Conservation (phyloP, 2,113 vertebrate species). For the Octodon degus region DNA sequence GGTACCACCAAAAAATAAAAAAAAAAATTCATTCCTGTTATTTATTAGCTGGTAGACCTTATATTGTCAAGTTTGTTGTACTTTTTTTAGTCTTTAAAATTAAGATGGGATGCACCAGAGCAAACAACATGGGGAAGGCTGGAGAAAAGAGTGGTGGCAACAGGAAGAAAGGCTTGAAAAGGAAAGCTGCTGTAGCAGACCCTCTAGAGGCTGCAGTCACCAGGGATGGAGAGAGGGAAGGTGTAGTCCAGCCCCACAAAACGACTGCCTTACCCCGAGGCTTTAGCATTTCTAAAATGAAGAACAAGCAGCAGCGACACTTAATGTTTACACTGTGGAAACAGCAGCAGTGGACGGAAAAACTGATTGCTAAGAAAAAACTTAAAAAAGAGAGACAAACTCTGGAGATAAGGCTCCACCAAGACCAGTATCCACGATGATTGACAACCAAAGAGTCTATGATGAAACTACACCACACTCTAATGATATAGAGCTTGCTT, state of each 20-base stretch:
- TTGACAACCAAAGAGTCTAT: no score
- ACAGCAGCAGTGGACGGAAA: conserved; percentile 95
- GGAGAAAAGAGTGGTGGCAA: neutral
- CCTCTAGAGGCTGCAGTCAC: neutral
- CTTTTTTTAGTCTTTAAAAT: neutral
- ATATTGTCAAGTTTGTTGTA: neutral
- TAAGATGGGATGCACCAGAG: neutral
- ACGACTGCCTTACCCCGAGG: conserved; percentile 88
- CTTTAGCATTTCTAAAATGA: conserved; percentile 95
- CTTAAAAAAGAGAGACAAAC: conserved; percentile 94
- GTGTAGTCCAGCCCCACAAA: neutral
- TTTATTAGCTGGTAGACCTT: neutral
- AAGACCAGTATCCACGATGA: no score
- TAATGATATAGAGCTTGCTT: no score
- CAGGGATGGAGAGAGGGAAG: neutral
- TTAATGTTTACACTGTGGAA: conserved; percentile 95
- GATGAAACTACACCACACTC: no score
- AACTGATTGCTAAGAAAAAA: conserved; percentile 93
- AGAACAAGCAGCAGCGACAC: conserved; percentile 97
- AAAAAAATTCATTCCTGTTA: neutral
- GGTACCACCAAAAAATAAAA: no score
- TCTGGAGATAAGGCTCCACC: conserved; percentile 90
- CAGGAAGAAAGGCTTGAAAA: conserved; percentile 63
- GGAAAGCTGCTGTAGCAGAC: conserved; percentile 28
- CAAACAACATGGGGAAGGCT: conserved; percentile 63